Conservation (phyloP, 2,888 invertebrate genomes). For the Drosophila fulvimacula region DNA sequence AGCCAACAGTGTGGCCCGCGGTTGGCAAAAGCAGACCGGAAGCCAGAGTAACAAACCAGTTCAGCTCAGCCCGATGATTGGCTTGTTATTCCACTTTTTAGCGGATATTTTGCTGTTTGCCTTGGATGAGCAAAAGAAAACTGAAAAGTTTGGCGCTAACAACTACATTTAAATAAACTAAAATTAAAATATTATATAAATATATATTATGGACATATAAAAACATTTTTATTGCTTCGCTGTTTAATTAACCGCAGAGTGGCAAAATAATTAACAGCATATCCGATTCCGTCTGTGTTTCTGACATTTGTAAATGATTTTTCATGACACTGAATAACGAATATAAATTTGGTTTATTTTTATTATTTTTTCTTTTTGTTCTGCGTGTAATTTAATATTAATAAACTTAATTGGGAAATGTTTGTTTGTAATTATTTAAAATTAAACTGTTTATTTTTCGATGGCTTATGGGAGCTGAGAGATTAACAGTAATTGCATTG, state of each 20-base stretch:
- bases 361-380: neutral
- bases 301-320: slow-evolving; percentile 9
- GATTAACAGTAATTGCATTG: slow-evolving; percentile 1
- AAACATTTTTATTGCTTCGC: neutral
- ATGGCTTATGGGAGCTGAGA: too few relatives aligned
- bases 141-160: neutral
- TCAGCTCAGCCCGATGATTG: slow-evolving; percentile 3
- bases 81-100: slow-evolving; percentile 5
- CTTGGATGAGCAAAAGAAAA: neutral
- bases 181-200: neutral
- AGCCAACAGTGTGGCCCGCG: slow-evolving; percentile 7
- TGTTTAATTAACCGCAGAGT: slow-evolving; percentile 13
- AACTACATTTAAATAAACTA: neutral
- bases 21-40: slow-evolving; percentile 4
- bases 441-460: slow-evolving; percentile 10
- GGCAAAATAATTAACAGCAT: slow-evolving; percentile 4
- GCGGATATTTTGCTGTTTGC: slow-evolving; percentile 7
- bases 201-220: too few relatives aligned
- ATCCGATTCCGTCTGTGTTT: neutral
- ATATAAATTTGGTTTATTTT: neutral
- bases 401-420: neutral
- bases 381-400: neutral
- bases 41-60: slow-evolving; percentile 1
- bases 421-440: neutral
- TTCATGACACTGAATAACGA: slow-evolving; percentile 1